A percentile compares a stretch with the other conserved stretches of the same genome.
Evolutionary conservation across 92 coral and sea anemone species (phyloP).

Genomic region (Bergia sp.): DNA sequence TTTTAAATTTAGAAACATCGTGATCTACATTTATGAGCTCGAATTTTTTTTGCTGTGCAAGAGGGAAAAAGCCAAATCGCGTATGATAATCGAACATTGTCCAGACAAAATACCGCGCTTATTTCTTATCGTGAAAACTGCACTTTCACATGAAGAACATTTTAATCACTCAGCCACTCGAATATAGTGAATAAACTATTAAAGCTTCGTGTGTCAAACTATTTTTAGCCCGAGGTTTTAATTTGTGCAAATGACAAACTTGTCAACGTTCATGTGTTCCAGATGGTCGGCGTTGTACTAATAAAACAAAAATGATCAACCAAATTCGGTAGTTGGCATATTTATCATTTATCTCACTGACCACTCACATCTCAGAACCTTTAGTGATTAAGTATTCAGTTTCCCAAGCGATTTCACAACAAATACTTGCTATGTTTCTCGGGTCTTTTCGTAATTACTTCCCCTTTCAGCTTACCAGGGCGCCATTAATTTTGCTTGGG

Average conservation of each 20-base stretch:
- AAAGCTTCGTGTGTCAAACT: conserved; percentile 36
- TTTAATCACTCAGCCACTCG: background rate
- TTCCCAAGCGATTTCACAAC: conserved; percentile 50
- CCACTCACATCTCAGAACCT: conserved; percentile 39
- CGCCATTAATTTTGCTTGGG: conserved; percentile 11
- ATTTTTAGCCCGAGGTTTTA: conserved; percentile 37
- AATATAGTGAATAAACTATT: background rate
- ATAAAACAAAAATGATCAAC: conserved; percentile 47
- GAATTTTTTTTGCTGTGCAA: background rate
- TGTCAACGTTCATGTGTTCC: conserved; percentile 42
- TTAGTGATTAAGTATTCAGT: conserved; percentile 42
- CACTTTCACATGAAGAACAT: conserved; percentile 6
- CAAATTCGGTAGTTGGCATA: conserved; percentile 35
- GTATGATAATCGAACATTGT: background rate
- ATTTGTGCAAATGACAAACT: conserved; percentile 47
- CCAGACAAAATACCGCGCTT: background rate
- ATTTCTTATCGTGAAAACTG: background rate
- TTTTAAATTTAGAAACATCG: too few species aligned
- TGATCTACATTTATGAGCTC: background rate
- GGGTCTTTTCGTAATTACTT: conserved; percentile 25
- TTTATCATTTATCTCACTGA: conserved; percentile 44
- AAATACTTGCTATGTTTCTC: conserved; percentile 38
- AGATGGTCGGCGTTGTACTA: conserved; percentile 40
- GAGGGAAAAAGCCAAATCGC: background rate
- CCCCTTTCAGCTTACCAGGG: conserved; percentile 30